These are phyloP conservation scores for Oncopeltus fasciatus DNA, from an alignment of 1,140 invertebrate genomes.

Conservation along the genomic window DNA sequence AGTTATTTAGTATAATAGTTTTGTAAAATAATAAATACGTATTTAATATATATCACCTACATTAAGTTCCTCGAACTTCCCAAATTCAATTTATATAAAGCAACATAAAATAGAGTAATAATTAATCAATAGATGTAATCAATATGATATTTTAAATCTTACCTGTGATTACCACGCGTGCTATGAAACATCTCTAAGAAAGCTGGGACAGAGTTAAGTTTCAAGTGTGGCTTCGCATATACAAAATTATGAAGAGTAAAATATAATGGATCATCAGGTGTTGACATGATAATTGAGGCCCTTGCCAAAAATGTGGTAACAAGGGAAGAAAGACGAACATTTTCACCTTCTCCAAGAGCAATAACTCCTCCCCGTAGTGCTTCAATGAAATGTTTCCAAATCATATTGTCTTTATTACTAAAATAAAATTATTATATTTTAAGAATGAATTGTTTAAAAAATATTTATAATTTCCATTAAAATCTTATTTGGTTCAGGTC, in stretches of 20 bases:
- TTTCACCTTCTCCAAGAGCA: slow-evolving; percentile 31
- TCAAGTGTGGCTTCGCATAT: slow-evolving; percentile 48
- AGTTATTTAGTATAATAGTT: no score
- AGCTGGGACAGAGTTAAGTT: slow-evolving; percentile 59
- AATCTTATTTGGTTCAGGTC: no score
- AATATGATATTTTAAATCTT: no score
- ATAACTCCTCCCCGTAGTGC: slow-evolving; percentile 35
- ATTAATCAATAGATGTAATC: no score
- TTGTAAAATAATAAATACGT: no score
- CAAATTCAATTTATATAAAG: no score
- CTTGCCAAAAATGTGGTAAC: slow-evolving; percentile 53
- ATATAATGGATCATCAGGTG: slow-evolving; percentile 52
- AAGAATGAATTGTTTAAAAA: no score
- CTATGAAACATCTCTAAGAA: slow-evolving; percentile 57
- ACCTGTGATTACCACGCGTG: slow-evolving; percentile 38
- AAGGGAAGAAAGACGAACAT: slow-evolving; percentile 45
- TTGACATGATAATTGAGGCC: slow-evolving; percentile 43
- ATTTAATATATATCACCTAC: no score
- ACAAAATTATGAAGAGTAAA: slow-evolving; percentile 50
- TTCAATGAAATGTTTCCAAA: slow-evolving; percentile 35
- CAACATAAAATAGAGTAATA: no score
- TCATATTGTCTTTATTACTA: slow-evolving; percentile 19
- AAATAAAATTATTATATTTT: not conserved
- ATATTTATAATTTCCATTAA: no score
- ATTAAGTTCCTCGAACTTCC: no score